These are phyloP conservation scores for Tribolium castaneum DNA, from an alignment of 1,140 invertebrate species.

Conservation along the genomic window DNA sequence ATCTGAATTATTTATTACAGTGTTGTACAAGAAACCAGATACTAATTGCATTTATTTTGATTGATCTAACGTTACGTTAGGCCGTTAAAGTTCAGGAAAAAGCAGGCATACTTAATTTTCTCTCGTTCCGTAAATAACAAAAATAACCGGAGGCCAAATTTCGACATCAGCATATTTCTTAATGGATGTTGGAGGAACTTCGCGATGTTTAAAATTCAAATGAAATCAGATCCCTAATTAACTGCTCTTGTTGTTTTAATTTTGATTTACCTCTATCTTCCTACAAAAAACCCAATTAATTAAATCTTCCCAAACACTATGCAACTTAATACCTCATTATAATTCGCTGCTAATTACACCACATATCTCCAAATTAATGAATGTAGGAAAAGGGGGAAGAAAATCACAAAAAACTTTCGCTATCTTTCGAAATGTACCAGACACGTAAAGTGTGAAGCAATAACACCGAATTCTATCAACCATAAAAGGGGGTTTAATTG, in stretches of 20 bases:
- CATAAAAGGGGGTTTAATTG: slow-evolving; percentile 61
- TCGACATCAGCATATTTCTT: slow-evolving; percentile 41
- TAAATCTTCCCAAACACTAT: slow-evolving; percentile 44
- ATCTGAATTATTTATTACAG: background rate
- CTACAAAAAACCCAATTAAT: slow-evolving; percentile 41
- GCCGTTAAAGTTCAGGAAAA: background rate
- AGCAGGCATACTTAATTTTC: slow-evolving; percentile 28
- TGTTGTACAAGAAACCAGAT: background rate
- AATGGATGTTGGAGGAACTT: slow-evolving; percentile 32
- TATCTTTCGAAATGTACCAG: slow-evolving; percentile 46
- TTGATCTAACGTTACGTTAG: background rate
- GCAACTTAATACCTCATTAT: slow-evolving; percentile 44
- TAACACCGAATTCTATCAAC: slow-evolving; percentile 57
- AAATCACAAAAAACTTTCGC: background rate
- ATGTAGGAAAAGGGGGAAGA: background rate
- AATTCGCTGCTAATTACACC: slow-evolving; percentile 34
- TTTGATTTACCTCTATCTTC: slow-evolving; percentile 40
- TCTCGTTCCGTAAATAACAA: slow-evolving; percentile 37
- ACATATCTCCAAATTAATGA: slow-evolving; percentile 32
- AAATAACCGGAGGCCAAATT: slow-evolving; percentile 41
- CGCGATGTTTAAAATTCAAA: slow-evolving; percentile 48
- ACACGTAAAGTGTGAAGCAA: slow-evolving; percentile 50
- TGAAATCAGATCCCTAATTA: slow-evolving; percentile 47
- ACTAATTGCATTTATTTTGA: background rate
- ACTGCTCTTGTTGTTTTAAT: slow-evolving; percentile 46